Conservation (phyloP, 2,113 vertebrate genomes). For the Delphinus delphis region DNA sequence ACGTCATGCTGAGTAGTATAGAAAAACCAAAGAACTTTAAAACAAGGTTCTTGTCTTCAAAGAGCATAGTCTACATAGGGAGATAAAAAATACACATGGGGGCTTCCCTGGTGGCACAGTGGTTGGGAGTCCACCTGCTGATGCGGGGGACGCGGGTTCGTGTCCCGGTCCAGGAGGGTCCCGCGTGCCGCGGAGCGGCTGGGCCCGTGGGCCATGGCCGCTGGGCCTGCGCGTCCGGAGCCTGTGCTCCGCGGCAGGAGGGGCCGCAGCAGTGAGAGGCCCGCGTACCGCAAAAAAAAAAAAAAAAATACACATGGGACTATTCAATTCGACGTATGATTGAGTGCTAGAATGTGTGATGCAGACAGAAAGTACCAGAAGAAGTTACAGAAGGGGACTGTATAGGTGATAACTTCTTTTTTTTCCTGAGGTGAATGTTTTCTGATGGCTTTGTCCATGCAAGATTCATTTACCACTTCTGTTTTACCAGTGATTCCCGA, state of each 20-base stretch:
- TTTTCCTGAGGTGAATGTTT: not conserved
- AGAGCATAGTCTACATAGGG: not conserved
- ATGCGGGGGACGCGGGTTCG: no score
- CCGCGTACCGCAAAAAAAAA: no score
- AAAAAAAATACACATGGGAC: not conserved
- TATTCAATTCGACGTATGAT: not conserved
- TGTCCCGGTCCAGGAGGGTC: no score
- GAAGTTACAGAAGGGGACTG: not conserved
- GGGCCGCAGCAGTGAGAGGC: no score
- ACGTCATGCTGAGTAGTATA: not conserved
- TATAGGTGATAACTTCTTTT: not conserved
- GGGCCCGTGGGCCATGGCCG: no score
- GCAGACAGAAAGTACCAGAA: not conserved
- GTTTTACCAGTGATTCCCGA: not conserved
- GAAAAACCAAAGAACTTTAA: not conserved
- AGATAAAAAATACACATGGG: not conserved
- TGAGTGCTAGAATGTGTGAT: not conserved
- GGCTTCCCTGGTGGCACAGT: no score
- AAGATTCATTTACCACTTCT: not conserved
- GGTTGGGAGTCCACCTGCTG: no score
- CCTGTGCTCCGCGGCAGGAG: no score
- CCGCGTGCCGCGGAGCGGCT: no score
- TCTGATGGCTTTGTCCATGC: not conserved
- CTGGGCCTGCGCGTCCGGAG: no score
- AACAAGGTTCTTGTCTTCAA: constrained; percentile 21